These are phyloP conservation scores for Agrochola lychnidis DNA, from an alignment of 2,888 invertebrate genomes.

Conservation along the genomic window DNA sequence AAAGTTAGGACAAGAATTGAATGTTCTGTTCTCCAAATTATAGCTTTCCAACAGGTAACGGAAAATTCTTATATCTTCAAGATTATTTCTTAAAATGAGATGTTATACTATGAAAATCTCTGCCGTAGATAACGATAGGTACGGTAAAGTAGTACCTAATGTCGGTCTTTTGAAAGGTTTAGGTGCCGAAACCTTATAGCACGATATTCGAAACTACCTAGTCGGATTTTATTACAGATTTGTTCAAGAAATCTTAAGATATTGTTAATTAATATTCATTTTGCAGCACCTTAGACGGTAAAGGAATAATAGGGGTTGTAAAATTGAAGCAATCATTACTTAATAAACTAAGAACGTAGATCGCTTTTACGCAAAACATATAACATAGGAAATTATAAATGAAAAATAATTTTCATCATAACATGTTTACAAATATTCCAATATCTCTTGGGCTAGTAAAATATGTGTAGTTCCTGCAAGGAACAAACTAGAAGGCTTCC, in stretches of 20 bases:
- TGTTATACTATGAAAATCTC: slow-evolving; percentile 32
- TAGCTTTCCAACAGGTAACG: not conserved
- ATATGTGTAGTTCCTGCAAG: not conserved
- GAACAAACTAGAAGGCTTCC: slow-evolving; percentile 19
- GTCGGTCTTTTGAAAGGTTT: slow-evolving; percentile 42
- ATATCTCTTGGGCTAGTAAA: not conserved
- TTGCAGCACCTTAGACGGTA: not conserved
- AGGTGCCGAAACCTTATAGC: slow-evolving; percentile 47
- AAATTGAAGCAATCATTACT: not conserved
- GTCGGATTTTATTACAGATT: slow-evolving; percentile 41
- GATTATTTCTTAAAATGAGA: slow-evolving; percentile 23
- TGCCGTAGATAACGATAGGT: slow-evolving; percentile 19
- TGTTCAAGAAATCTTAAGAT: slow-evolving; percentile 13
- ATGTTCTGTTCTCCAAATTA: slow-evolving; percentile 17
- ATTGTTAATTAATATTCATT: not conserved
- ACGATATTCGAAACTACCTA: slow-evolving; percentile 43
- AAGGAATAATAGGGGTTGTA: not conserved
- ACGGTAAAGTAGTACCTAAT: slow-evolving; percentile 38
- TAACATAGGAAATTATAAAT: not conserved
- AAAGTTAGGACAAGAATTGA: slow-evolving; percentile 30
- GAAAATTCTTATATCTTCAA: slow-evolving; percentile 11
- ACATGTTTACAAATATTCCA: not conserved
- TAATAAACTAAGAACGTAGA: not conserved
- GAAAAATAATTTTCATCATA: not conserved
- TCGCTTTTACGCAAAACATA: not conserved